Evolutionary conservation across 2,888 invertebrate species (phyloP).

Genomic region (Philhelius pedissequus): DNA sequence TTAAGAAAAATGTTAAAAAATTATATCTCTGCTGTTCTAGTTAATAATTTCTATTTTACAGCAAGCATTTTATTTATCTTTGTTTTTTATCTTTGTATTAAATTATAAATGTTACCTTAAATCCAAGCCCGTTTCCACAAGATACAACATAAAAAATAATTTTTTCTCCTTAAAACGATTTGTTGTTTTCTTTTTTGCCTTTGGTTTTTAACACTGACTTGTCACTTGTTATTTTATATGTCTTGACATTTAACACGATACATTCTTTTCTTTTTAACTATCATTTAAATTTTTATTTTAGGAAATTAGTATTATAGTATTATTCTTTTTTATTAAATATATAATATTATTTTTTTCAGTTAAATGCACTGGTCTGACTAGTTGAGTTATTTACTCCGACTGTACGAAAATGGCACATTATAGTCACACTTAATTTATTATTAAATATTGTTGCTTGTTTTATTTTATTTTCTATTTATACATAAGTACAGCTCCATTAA

Average conservation of each 20-base stretch:
- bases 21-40: constrained; percentile 24
- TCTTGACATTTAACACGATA: not conserved
- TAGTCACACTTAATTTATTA: not conserved
- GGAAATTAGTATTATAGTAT: not conserved
- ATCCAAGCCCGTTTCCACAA: constrained; percentile 68
- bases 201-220: not conserved
- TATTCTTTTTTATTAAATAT: not conserved
- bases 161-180: constrained; percentile 21
- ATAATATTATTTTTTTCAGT: not conserved
- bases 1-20: too few relatives aligned
- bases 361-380: constrained; percentile 59
- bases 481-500: not conserved
- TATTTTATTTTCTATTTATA: not conserved
- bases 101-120: constrained; percentile 43
- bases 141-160: constrained; percentile 62
- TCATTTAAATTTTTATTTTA: too few relatives aligned
- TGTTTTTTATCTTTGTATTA: too few relatives aligned
- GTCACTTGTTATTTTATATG: not conserved
- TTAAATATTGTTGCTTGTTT: not conserved
- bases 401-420: constrained; percentile 51
- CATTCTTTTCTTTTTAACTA: not conserved
- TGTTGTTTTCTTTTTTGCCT: not conserved
- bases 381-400: constrained; percentile 41
- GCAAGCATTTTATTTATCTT: constrained; percentile 24
- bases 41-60: constrained; percentile 37